These are phyloP conservation scores for Aurelia sp. DNA, from an alignment of 30 jellyfish, hydroid and myxozoan genomes.

Conservation along the genomic window DNA sequence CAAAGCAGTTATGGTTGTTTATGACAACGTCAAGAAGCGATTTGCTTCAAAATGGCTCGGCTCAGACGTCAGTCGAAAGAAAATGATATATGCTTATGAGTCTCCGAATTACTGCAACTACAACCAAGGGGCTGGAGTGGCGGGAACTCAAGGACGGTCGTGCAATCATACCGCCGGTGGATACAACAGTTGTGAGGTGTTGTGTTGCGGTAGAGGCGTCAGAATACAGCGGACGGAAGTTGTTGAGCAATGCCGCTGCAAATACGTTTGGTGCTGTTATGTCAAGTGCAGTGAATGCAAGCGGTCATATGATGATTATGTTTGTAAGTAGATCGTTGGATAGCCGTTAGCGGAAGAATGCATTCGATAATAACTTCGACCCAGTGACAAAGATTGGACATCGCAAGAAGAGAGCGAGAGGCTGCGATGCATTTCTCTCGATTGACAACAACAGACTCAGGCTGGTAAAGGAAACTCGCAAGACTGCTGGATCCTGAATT, in stretches of 20 bases:
- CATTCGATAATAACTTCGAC: neutral
- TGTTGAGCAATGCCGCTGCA: conserved; percentile 77
- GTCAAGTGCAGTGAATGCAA: conserved; percentile 80
- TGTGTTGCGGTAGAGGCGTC: conserved; percentile 87
- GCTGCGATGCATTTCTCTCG: neutral
- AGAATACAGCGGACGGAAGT: conserved; percentile 62
- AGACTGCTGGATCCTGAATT: too few species aligned
- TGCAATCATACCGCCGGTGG: conserved; percentile 72
- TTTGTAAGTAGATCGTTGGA: conserved; percentile 48
- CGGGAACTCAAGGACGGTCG: conserved; percentile 79
- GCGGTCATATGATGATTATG: conserved; percentile 49
- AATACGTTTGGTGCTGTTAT: conserved; percentile 80
- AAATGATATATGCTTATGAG: conserved; percentile 67
- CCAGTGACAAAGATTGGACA: neutral
- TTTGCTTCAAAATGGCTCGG: conserved; percentile 74
- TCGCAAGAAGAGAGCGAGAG: neutral
- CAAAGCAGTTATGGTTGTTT: conserved; percentile 63
- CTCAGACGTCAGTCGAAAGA: conserved; percentile 6
- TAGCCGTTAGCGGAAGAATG: neutral
- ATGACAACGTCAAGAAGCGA: conserved; percentile 36
- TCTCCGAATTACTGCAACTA: conserved; percentile 81
- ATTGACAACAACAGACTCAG: neutral
- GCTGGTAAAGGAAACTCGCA: too few species aligned
- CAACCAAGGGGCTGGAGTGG: conserved; percentile 48
- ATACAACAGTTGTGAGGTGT: conserved; percentile 70